A percentile compares a stretch with the other conserved stretches of the same genome.
Conservation (phyloP, 2,113 vertebrate species). For the Mugil cephalus region DNA sequence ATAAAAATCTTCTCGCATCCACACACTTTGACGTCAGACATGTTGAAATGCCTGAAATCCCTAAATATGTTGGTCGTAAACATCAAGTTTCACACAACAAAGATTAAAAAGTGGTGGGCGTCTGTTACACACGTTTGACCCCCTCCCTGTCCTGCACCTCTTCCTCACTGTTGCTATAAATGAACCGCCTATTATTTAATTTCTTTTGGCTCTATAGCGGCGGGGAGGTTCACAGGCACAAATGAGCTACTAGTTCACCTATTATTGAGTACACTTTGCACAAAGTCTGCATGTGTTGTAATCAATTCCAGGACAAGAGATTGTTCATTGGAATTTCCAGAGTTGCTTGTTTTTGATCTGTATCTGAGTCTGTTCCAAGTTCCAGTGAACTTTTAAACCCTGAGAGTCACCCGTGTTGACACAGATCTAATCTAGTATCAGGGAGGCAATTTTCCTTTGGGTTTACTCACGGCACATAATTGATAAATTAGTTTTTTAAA, state of each 20-base stretch:
- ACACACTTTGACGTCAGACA: too few species aligned
- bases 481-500: not conserved
- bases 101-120: too few species aligned
- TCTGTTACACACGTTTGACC: too few species aligned
- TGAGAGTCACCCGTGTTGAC: not conserved
- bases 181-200: too few species aligned
- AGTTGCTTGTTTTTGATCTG: conserved; percentile 39
- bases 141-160: too few species aligned
- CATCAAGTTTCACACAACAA: too few species aligned
- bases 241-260: not conserved
- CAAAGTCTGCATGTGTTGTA: conserved; percentile 3
- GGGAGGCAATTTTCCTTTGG: not conserved
- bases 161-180: too few species aligned
- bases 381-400: conserved; percentile 13
- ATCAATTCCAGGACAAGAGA: conserved; percentile 12
- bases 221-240: not conserved
- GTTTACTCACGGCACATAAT: not conserved
- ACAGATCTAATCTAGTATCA: too few species aligned
- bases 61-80: too few species aligned
- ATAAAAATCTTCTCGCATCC: too few species aligned
- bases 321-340: conserved; percentile 45
- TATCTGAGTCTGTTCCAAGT: not conserved
- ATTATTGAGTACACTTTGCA: not conserved
- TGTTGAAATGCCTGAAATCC: too few species aligned
- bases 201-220: not conserved